phyloP scores from a whole-genome alignment of 2,888 invertebrate genomes.

The Spicauda simplicius region DNA sequence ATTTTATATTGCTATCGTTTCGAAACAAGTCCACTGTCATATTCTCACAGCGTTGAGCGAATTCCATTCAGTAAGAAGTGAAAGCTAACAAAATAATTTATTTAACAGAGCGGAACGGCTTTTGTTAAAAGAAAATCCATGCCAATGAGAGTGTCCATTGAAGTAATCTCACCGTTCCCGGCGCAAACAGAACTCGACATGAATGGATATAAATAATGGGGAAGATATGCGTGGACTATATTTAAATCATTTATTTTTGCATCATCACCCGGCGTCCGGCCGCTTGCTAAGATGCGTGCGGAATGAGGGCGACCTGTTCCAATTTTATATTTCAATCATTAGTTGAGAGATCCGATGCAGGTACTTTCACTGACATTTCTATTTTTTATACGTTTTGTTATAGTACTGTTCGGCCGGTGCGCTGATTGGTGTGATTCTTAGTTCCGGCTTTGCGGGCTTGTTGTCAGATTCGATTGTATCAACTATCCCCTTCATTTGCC shows the following conservation, averaged over 20 bases:
- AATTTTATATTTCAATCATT: slow-evolving; percentile 77
- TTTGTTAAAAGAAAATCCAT: slow-evolving; percentile 41
- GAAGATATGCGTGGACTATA: slow-evolving; percentile 45
- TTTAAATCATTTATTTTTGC: slow-evolving; percentile 71
- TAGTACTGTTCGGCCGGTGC: slow-evolving; percentile 27
- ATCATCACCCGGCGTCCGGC: slow-evolving; percentile 57
- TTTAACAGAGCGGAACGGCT: slow-evolving; percentile 71
- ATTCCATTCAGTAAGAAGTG: slow-evolving; percentile 70
- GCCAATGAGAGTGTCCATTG: slow-evolving; percentile 30
- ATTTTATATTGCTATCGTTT: slow-evolving; percentile 18
- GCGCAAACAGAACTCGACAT: slow-evolving; percentile 18
- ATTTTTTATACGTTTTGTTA: slow-evolving; percentile 37
- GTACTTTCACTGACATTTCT: slow-evolving; percentile 68
- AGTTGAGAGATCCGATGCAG: slow-evolving; percentile 53
- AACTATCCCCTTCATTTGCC: slow-evolving; percentile 20
- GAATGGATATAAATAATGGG: slow-evolving; percentile 40
- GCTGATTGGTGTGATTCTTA: slow-evolving; percentile 33
- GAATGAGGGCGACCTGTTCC: slow-evolving; percentile 79
- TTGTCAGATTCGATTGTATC: slow-evolving; percentile 18
- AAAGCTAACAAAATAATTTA: slow-evolving; percentile 69
- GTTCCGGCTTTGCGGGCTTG: slow-evolving; percentile 28
- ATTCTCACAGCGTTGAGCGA: slow-evolving; percentile 58
- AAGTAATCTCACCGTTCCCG: slow-evolving; percentile 13
- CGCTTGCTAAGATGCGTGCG: slow-evolving; percentile 64
- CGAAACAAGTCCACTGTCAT: slow-evolving; percentile 40